phyloP scores from a whole-genome alignment of 2,797 vertebrate species.

The Decapterus maruadsi region DNA sequence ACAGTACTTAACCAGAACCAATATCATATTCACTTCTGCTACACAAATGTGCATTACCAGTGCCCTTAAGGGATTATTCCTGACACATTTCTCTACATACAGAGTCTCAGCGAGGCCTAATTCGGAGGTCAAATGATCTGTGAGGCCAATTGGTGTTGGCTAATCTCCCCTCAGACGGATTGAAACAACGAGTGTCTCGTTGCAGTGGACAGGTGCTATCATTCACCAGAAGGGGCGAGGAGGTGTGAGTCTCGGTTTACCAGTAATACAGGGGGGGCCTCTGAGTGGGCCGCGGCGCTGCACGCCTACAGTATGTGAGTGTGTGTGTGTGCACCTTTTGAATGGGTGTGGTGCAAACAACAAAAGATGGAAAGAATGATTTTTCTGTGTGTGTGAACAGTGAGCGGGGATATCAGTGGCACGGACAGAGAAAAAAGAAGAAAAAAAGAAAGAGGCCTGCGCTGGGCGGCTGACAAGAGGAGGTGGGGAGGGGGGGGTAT shows the following conservation, averaged over 20 bases:
- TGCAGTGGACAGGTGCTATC: conserved; percentile 84
- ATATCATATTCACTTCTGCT: conserved; percentile 83
- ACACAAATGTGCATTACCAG: conserved; percentile 82
- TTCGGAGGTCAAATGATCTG: conserved; percentile 80
- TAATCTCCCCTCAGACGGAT: conserved; percentile 81
- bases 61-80: conserved; percentile 79
- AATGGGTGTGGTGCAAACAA: conserved; percentile 47
- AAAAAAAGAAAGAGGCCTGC: conserved; percentile 33
- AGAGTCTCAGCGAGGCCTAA: conserved; percentile 70
- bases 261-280: conserved; percentile 56
- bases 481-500: conserved; percentile 4
- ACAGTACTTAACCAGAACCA: conserved; percentile 78
- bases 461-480: conserved; percentile 44
- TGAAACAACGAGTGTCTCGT: conserved; percentile 83
- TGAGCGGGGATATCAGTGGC: conserved; percentile 47
- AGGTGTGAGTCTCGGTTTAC: conserved; percentile 76
- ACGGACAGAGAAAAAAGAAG: conserved; percentile 7
- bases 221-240: conserved; percentile 72
- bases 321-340: conserved; percentile 34
- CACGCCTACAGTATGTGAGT: background rate
- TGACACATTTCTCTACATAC: conserved; percentile 71
- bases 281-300: conserved; percentile 35
- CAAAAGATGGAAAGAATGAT: conserved; percentile 52
- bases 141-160: conserved; percentile 79
- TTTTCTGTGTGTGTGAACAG: conserved; percentile 55